Percentiles rank a stretch among this genome's conserved stretches.
phyloP scores from a whole-genome alignment of 2,797 vertebrate species.

The Megalops cyprinoides region DNA sequence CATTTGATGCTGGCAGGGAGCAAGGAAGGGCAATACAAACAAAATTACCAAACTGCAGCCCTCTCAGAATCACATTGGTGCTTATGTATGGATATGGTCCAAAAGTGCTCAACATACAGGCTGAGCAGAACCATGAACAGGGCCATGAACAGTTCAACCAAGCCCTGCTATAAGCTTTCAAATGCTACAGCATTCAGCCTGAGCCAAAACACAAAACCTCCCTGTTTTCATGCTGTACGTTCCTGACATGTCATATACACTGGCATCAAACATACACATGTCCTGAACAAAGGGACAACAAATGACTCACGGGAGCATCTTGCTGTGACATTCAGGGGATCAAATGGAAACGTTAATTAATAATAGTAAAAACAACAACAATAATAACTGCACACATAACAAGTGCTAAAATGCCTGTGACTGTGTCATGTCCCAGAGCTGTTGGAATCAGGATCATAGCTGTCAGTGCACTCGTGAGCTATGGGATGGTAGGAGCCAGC shows the following conservation, averaged over 20 bases:
- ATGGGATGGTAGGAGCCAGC: too few species aligned
- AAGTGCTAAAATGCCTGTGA: too few species aligned
- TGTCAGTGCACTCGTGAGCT: too few species aligned
- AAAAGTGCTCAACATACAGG: neutral
- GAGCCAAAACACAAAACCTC: neutral
- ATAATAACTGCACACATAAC: too few species aligned
- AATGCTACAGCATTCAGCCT: neutral
- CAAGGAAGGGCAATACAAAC: neutral
- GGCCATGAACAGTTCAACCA: neutral
- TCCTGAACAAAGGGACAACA: neutral
- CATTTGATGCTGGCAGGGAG: slow-evolving; percentile 24
- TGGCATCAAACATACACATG: neutral
- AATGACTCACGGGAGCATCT: too few species aligned
- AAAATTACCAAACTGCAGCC: neutral
- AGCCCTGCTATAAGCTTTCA: neutral
- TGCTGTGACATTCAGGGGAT: too few species aligned
- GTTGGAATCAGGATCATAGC: too few species aligned
- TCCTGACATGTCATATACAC: neutral
- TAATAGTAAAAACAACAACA: too few species aligned
- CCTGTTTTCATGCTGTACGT: neutral
- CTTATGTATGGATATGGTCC: neutral
- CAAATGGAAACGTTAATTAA: too few species aligned
- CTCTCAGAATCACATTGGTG: neutral
- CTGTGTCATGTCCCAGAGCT: too few species aligned
- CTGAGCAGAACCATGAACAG: neutral